A percentile compares a stretch with the other conserved stretches of the same genome.
Evolutionary conservation across 1,140 invertebrate genomes (phyloP).

Genomic region (Choristoneura fumiferana): DNA sequence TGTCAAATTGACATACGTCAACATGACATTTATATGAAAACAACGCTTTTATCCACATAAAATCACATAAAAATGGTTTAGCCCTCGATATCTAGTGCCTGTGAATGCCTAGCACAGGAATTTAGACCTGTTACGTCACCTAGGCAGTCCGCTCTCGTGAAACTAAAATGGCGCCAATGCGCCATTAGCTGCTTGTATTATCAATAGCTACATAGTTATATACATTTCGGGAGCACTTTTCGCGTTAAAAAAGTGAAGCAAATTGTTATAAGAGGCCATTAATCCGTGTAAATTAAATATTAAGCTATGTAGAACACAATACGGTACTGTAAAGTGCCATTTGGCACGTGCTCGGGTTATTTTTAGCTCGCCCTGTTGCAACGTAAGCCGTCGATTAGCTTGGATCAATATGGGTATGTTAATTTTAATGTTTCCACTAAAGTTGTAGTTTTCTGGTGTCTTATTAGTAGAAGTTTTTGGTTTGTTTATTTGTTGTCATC

Average conservation of each 20-base stretch:
- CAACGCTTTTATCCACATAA: slow-evolving; percentile 48
- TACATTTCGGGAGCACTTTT: slow-evolving; percentile 1
- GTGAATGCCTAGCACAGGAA: slow-evolving; percentile 34
- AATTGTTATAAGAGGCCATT: background rate
- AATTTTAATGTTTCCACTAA: background rate
- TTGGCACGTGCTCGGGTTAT: slow-evolving; percentile 66
- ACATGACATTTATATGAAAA: slow-evolving; percentile 74
- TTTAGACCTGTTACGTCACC: slow-evolving; percentile 70
- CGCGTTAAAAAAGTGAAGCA: background rate
- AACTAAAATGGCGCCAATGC: slow-evolving; percentile 79
- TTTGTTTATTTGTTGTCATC: slow-evolving; percentile 68
- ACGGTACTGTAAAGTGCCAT: slow-evolving; percentile 22
- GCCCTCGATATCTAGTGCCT: slow-evolving; percentile 22
- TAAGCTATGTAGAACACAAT: slow-evolving; percentile 4
- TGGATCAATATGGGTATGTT: slow-evolving; percentile 34
- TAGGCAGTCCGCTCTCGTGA: slow-evolving; percentile 46
- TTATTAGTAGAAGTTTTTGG: slow-evolving; percentile 1
- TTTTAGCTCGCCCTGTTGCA: slow-evolving; percentile 50
- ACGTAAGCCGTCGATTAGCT: slow-evolving; percentile 32
- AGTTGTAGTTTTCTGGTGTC: background rate
- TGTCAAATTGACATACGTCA: slow-evolving; percentile 76
- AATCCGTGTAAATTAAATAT: background rate
- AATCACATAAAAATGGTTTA: slow-evolving; percentile 41
- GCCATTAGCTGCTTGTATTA: slow-evolving; percentile 43
- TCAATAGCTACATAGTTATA: slow-evolving; percentile 26